Base-by-base conservation (phyloP, 2,113 vertebrate species). In the Chaetodon auriga region DNA sequence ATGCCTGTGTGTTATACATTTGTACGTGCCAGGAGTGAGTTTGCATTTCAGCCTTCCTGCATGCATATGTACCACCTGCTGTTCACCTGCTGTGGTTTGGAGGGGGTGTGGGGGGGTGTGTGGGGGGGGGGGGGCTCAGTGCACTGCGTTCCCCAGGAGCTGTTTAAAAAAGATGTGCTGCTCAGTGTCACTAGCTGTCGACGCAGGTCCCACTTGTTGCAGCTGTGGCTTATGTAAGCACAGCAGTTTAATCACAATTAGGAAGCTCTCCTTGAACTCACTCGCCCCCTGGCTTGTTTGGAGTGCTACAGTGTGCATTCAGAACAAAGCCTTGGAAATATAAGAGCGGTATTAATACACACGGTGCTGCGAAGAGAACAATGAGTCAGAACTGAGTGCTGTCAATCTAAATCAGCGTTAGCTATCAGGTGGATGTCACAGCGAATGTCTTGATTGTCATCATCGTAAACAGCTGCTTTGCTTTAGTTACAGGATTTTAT, bases 191-290 rank as follows among this genome's bases (percentile, higher is more conserved):
- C 70, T 75, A 9, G 82, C 71, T 78, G 84, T 79, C 65, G 16
- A 83, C 78, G 54, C 68, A 54, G 75, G 71, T 87, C 78, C 66
- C 72, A 93, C 88, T 91, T 91, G 90, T 93, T 92, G 88, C 82
- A 84, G 81, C 83, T 65, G 78, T 23, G 78, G 78, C 81, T 91
- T 90, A 87, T 83, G 78, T 88, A 88, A 92, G 79, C 69, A 51
- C 70, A 49, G 80, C 73, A 85, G 85, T 91, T 92, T 89, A 90
- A 92, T 92, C 86, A 90, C 90, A 91, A 92, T 92, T 93, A 93
- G 89, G 85, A 90, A 58, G 85, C 89, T 92, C 91, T 91, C 89
- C 87, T 91, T 85, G 80, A 91, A 92, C 88, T 89, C 88, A 86
- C 86, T 87, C 30, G 16, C 85, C 89, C 86, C 51, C 46, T 75